Base-by-base conservation (phyloP, 35 echinoderm and acorn worm genomes). In the Amphiura filiformis region DNA sequence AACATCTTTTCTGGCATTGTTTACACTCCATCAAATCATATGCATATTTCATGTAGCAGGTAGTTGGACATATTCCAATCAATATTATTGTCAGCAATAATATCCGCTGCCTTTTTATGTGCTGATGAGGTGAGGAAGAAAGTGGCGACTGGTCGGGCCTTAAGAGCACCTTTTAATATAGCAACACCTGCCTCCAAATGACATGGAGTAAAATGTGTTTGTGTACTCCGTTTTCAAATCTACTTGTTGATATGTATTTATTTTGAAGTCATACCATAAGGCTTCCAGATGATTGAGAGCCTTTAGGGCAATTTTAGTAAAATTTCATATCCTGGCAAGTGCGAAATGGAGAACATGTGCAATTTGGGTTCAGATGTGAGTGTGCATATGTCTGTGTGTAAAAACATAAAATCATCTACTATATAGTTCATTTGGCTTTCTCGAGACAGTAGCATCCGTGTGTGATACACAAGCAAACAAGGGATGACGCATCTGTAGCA, bases 31-130 rank as follows among this genome's bases (percentile, higher is more conserved):
- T 70, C 28, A 70, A 30, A 70, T 4, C 26, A 70, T 30, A 15
- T 70, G 61, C 28, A 70, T 70, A 5, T 23, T 26, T 26, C 2
- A 23, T 30, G 17, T 26, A 70, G 28, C 26, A 70, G 15, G 61
- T 23, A 70, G 26, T 4, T 13, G 28, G 61, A 70, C 17, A 26
- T 70, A 26, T 70, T 70, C n/a, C 61, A 70, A 70, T 70, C 61
- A 70, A 70, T 70, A 70, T 15, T 70, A 11, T 70, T 70, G 61
- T 70, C 61, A 70, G 61, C 28, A 70, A 70, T 70, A 70, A 70
- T 70, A 70, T 70, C 61, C 61, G 61, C 9, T n/a, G 28, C 28
- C 61, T 70, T 26, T 52, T 26, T 30, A 30, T 30, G 15, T 18
- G 4, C 28, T 1, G 28, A 11, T 52, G 7, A 20, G 44, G 20